Evolutionary conservation across 2,797 vertebrate species (phyloP).

Genomic region (Threskiornis aethiopicus): DNA sequence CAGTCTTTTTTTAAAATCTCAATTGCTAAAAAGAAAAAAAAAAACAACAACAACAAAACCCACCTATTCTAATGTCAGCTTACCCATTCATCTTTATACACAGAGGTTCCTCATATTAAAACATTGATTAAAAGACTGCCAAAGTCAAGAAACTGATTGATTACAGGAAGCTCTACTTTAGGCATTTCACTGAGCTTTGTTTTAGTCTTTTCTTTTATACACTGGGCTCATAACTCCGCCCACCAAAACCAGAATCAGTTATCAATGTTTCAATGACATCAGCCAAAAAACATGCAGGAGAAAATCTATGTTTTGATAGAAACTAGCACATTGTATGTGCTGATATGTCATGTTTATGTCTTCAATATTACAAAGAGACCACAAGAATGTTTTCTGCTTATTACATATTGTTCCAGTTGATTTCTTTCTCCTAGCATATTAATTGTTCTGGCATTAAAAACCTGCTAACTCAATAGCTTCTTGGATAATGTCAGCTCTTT

Average conservation of each 20-base stretch:
- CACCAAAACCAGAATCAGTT: not conserved
- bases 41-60: not conserved
- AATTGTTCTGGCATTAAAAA: conserved; percentile 5
- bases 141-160: not conserved
- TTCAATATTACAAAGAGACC: not conserved
- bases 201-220: not conserved
- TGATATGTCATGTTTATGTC: not conserved
- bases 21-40: not conserved
- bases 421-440: not conserved
- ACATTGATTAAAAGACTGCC: not conserved
- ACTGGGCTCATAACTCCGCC: not conserved
- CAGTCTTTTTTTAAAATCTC: not conserved
- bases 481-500: not conserved
- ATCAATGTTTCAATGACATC: not conserved
- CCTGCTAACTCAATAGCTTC: not conserved
- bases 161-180: not conserved
- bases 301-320: not conserved
- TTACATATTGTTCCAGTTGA: not conserved
- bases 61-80: not conserved
- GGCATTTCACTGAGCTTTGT: not conserved
- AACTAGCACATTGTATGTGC: not conserved
- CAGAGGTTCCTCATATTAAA: not conserved
- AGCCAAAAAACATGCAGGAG: not conserved
- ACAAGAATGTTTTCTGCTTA: not conserved
- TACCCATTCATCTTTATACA: not conserved